Base-by-base conservation (phyloP, 2,113 vertebrate genomes). In the Taurulus bubalis region DNA sequence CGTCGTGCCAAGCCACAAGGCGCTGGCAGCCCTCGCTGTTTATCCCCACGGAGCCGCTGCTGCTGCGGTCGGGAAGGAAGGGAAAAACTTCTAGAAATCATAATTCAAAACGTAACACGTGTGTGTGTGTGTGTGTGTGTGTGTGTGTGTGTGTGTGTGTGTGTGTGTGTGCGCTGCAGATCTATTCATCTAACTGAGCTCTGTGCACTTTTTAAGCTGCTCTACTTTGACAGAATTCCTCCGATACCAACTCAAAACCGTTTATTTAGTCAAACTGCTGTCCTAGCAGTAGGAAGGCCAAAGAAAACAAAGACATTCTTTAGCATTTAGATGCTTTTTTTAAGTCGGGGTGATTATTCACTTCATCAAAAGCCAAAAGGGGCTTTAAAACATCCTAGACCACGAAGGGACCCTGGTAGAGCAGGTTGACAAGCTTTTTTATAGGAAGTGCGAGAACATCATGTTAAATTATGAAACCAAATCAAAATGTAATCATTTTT, bases 1-100 rank as follows among this genome's bases (percentile, higher is more conserved):
- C 42, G 16, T 15, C 32, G 79, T 86, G 84, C 84, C 84, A 86
- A 86, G 76, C 84, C 84, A 86, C 84, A 83, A 66, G 75, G 53
- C 66, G 53, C 79, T 86, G 79, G 84, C 84, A 82, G 70, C 34
- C 79, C 69, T 58, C 62, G 32, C 68, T 79, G 75, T 82, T 82
- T 75, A 75, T 86, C 84, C 77, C 47, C n/a, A 38, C 36, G 40
- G 53, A 56, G 53, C 49, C 49, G 49, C 49, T 51, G 20, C 68
- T 9, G 76, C 77, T 72, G 78, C 28, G 67, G 68, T 81, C 36
- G 12, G 47, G 69, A 49, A 70, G 65, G 66, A 36, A 42, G 40
- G 40, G 14, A 42, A 60, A 71, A 66, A 79, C 42, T 3, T 65
- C 4, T 16, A 28, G 32, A 56, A 83, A 66, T 32, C 0, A 45